Evolutionary conservation across 2,797 vertebrate genomes (phyloP).

Genomic region (Alca torda): DNA sequence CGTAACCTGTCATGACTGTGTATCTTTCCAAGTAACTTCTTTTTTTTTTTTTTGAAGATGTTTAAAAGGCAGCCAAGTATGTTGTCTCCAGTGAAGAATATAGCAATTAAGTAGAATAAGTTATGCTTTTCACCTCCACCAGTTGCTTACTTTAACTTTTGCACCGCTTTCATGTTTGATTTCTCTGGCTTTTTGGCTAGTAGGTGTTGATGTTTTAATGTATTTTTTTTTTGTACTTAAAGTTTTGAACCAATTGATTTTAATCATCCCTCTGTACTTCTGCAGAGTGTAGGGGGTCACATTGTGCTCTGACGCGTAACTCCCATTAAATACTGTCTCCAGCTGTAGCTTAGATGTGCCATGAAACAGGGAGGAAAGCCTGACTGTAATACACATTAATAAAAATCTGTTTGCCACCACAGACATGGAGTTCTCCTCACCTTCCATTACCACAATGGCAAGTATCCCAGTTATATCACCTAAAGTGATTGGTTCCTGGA

Average conservation of each 20-base stretch:
- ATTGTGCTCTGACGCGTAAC: slow-evolving; percentile 14
- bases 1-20: slow-evolving; percentile 24
- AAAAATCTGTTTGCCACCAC: slow-evolving; percentile 98
- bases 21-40: not conserved
- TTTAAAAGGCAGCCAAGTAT: slow-evolving; percentile 47
- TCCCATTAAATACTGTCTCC: slow-evolving; percentile 48
- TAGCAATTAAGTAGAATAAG: not conserved
- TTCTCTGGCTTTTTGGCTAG: slow-evolving; percentile 22
- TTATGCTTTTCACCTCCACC: slow-evolving; percentile 22
- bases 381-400: slow-evolving; percentile 73
- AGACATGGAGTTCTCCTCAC: slow-evolving; percentile 95
- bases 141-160: slow-evolving; percentile 46
- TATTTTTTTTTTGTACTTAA: not conserved
- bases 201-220: slow-evolving; percentile 37
- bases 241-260: slow-evolving; percentile 42
- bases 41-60: not conserved
- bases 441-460: slow-evolving; percentile 92
- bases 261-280: slow-evolving; percentile 9
- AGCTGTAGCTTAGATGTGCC: slow-evolving; percentile 62
- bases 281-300: not conserved
- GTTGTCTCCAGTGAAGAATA: slow-evolving; percentile 27
- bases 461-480: slow-evolving; percentile 94
- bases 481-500: slow-evolving; percentile 95
- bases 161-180: slow-evolving; percentile 40
- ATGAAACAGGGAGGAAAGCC: slow-evolving; percentile 52